phyloP scores from a whole-genome alignment of 2,797 vertebrate species.

The Artibeus lituratus region DNA sequence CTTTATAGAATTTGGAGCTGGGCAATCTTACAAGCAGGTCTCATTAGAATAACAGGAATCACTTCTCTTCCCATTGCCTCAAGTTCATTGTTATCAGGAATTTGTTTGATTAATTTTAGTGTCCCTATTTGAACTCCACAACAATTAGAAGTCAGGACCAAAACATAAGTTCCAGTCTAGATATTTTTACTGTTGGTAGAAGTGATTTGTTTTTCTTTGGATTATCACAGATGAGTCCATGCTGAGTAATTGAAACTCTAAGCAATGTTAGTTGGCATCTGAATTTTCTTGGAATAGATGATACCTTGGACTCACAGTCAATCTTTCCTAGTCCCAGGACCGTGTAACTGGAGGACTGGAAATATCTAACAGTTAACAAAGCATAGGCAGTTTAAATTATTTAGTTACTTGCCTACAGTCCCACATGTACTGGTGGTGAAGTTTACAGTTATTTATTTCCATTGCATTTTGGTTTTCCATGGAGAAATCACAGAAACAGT shows the following conservation, averaged over 20 bases:
- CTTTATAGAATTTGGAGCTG: background rate
- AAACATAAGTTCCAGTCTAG: constrained; percentile 52
- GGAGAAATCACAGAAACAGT: background rate
- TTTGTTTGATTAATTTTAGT: background rate
- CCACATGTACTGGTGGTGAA: background rate
- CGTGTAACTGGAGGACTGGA: background rate
- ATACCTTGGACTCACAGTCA: background rate
- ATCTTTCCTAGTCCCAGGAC: background rate
- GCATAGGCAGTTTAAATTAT: background rate
- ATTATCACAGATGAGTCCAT: background rate
- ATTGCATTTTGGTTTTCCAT: background rate
- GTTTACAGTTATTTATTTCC: background rate
- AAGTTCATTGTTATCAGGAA: background rate
- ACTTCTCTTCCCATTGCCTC: background rate
- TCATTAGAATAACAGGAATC: background rate
- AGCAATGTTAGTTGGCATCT: background rate
- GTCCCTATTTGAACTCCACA: background rate
- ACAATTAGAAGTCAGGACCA: background rate
- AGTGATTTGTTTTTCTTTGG: constrained; percentile 6
- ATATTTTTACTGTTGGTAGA: constrained; percentile 42
- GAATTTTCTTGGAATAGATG: background rate
- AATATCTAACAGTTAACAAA: background rate
- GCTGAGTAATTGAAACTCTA: background rate
- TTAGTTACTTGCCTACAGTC: background rate
- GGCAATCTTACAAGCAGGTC: background rate